Base-by-base conservation (phyloP, 2,797 vertebrate genomes). In the Molossus alvarezi region DNA sequence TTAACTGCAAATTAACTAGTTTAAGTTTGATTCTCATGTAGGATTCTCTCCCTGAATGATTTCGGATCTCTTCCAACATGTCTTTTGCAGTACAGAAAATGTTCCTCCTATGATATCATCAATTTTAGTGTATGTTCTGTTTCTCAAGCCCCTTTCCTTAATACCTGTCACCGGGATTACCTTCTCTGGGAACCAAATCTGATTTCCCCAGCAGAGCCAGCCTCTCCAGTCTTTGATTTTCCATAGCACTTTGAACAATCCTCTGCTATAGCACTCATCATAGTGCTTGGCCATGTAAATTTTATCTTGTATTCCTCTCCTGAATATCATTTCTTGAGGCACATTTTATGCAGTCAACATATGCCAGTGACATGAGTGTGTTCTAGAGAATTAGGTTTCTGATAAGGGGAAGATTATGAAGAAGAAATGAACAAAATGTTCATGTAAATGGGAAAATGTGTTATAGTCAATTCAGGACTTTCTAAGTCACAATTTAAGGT, bases 401-500 rank as follows among this genome's bases (percentile, higher is more conserved):
- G 57, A 76, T 73, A 64, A 90, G 23, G 12, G 90, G 9, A 88
- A 55, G 27, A 85, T 37, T 25, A 29, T 33, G 80, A 48, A 77
- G 48, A 90, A 73, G 53, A 87, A 93, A 77, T 45, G n/a, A 94
- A 72, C 20, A 80, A 17, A 73, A 84, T 55, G 53, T 48, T 76
- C 8, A 21, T 87, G 57, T 76, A 71, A 88, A 41, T 62, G 33
- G 55, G 33, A 29, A 72, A 48, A 48, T 20, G 60, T 90, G 21
- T 65, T 23, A 73, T 33, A 82, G 67, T 60, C 84, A 67, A 75
- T 55, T 12, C 33, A 69, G 14, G 20, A 60, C 23, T 65, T 53
- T 88, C 25, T 65, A 95, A 84, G 37, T 76, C n/a, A 58, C 41
- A 76, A 37, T 53, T 37, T 90, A 95, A 83, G 60, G 55, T 72